These are phyloP conservation scores for Drosophila rhopaloa DNA, from an alignment of 1,140 invertebrate genomes.

Conservation along the genomic window DNA sequence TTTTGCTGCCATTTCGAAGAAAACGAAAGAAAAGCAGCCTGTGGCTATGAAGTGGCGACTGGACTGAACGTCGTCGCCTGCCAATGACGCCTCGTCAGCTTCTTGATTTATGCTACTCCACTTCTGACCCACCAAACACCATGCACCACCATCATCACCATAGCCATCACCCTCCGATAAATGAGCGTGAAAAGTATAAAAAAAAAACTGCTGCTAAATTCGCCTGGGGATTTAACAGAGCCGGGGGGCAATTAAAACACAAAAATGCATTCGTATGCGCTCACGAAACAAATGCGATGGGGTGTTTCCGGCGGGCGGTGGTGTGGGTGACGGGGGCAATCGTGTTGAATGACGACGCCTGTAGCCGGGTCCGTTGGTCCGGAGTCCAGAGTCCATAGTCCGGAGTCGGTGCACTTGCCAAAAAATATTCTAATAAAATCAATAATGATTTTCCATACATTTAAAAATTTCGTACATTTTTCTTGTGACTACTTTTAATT, in stretches of 20 bases:
- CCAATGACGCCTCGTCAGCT: conserved; percentile 71
- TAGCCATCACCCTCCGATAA: conserved; percentile 32
- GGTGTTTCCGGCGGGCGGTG: conserved; percentile 4
- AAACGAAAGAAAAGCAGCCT: conserved; percentile 28
- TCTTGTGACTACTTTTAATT: too few relatives aligned
- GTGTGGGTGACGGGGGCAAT: conserved; percentile 7
- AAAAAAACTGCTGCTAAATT: conserved; percentile 29
- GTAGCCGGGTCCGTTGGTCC: conserved; percentile 17
- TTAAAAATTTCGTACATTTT: too few relatives aligned
- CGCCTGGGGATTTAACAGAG: conserved; percentile 17
- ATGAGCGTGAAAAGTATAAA: conserved; percentile 42
- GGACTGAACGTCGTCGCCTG: conserved; percentile 50
- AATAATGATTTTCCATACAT: neutral
- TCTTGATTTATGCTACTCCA: conserved; percentile 65
- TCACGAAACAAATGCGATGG: conserved; percentile 63
- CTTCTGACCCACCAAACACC: neutral
- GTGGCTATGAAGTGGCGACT: conserved; percentile 35
- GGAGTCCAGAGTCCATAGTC: conserved; percentile 10
- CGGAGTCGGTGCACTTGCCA: neutral
- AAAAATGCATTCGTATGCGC: conserved; percentile 57
- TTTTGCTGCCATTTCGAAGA: neutral
- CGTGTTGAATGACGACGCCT: conserved; percentile 48
- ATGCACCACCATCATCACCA: neutral
- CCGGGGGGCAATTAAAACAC: conserved; percentile 52
- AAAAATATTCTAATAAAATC: neutral